Evolutionary conservation across 2,113 vertebrate species (phyloP), one percentile per base, ranked within the genome.

Genomic region (Seriola aureovittata): DNA sequence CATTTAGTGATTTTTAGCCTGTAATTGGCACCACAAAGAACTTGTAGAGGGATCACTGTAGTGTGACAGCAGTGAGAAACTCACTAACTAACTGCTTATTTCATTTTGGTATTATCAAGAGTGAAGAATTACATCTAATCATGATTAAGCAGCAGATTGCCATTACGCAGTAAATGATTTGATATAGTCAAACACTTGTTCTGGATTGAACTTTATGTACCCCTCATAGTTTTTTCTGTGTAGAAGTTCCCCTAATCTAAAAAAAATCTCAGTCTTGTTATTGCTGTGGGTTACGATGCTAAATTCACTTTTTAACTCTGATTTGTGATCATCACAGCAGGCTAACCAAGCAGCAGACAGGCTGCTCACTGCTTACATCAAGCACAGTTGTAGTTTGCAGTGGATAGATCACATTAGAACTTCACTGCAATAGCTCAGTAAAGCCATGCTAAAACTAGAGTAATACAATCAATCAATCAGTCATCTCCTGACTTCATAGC

Each of bases 391-490:
- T 75, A 80, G 75, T 83, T 88, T 77, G 75, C 77, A 50, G 65
- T 78, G 86, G 86, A 89, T 71, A 91, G 91, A 90, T 88, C 87
- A 92, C 86, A 93, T 93, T 92, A 93, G 80, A 93, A 89, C 69
- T 87, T 90, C 67, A 79, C 71, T 87, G 77, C 87, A 81, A 82
- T 88, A 89, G 85, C 82, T 91, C 83, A 70, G 82, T 78, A 91
- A 94, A 94, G 91, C 92, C 87, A 90, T 64, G 79, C 89, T 95
- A 95, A 94, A 93, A 92, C 87, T 90, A 54, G 91, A 93, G 92
- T 95, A 95, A 94, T 95, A 90, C 88, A 92, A 87, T 94, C 94
- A 94, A 95, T 93, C 94, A 94, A 91, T 94, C 94, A 92, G 91
- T 94, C 92, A 90, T 93, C 93, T 92, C 91, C 87, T 91, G 89